These are phyloP conservation scores for Drosophila mulleri DNA, from an alignment of 2,888 invertebrate genomes.

Conservation along the genomic window DNA sequence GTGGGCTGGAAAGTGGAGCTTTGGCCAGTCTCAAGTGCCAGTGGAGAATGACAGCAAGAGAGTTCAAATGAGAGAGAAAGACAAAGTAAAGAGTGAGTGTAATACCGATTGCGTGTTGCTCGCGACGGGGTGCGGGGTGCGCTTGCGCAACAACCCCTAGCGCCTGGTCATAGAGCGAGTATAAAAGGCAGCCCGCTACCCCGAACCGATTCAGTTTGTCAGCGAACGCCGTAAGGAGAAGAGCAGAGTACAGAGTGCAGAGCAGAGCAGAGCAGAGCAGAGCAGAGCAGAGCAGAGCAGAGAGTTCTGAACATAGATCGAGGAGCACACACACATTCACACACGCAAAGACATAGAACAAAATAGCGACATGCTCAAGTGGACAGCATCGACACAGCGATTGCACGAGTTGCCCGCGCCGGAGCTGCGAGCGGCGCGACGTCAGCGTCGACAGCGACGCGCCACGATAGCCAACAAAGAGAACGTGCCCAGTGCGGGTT, in stretches of 20 bases:
- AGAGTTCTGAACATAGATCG: constrained; percentile 26
- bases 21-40: not conserved
- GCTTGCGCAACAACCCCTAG: constrained; percentile 76
- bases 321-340: constrained; percentile 11
- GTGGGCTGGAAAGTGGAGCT: not conserved
- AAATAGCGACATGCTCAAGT: constrained; percentile 79
- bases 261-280: constrained; percentile 6
- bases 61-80: not conserved
- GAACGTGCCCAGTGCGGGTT: constrained; percentile 67
- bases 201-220: constrained; percentile 80
- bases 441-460: constrained; percentile 70
- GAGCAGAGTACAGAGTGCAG: constrained; percentile 11
- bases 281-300: constrained; percentile 5
- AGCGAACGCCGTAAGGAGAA: constrained; percentile 71
- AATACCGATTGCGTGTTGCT: constrained; percentile 15
- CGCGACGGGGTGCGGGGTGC: constrained; percentile 47
- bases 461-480: constrained; percentile 82
- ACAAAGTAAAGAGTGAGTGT: constrained; percentile 20
- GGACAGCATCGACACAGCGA: constrained; percentile 82
- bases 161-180: constrained; percentile 22
- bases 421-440: constrained; percentile 38
- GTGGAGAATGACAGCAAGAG: not conserved
- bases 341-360: constrained; percentile 4
- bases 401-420: constrained; percentile 56
- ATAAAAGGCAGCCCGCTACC: constrained; percentile 61